Percentiles rank a stretch among this genome's conserved stretches.
These are phyloP conservation scores for Pithys albifrons DNA, from an alignment of 2,113 vertebrate species.

Conservation along the genomic window DNA sequence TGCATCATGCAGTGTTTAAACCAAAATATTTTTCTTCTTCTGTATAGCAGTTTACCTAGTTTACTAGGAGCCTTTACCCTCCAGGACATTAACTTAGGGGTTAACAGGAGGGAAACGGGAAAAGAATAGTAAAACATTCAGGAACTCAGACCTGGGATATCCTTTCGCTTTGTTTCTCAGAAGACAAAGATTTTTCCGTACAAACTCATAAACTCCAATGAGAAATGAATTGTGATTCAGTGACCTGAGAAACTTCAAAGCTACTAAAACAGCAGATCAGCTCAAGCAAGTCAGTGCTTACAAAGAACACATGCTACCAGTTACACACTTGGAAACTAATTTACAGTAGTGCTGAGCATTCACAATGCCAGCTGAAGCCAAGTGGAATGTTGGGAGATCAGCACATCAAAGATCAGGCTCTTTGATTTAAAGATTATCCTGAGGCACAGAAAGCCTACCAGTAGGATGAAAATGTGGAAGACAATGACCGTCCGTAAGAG, in stretches of 20 bases:
- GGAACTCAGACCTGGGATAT: background rate
- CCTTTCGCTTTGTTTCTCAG: background rate
- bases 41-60: background rate
- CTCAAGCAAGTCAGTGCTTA: background rate
- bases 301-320: background rate
- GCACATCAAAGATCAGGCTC: background rate
- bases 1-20: background rate
- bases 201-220: background rate
- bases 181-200: background rate
- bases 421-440: slow-evolving; percentile 4
- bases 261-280: slow-evolving; percentile 10
- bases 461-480: background rate
- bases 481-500: background rate
- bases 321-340: background rate
- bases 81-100: background rate
- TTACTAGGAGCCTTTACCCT: background rate
- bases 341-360: background rate
- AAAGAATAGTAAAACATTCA: background rate
- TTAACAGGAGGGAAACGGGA: background rate
- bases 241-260: background rate
- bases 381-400: background rate
- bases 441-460: background rate
- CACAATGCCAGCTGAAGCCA: background rate
- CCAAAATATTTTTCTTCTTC: background rate
- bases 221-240: background rate